These are phyloP conservation scores for Dorcus hopei DNA, from an alignment of 2,888 invertebrate genomes.

Conservation along the genomic window DNA sequence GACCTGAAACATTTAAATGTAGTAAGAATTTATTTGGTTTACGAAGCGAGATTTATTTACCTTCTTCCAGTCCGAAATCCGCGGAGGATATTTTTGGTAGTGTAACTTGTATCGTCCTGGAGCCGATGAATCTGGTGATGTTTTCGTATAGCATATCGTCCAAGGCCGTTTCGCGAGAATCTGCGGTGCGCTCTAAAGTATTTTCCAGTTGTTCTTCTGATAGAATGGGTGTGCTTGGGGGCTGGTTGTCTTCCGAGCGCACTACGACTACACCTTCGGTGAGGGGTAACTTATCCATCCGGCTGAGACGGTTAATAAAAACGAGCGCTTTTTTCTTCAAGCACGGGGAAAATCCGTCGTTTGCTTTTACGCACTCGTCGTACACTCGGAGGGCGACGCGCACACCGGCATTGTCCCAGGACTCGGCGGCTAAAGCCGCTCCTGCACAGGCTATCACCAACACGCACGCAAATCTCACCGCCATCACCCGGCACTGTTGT, in stretches of 20 bases:
- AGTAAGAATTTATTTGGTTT: neutral
- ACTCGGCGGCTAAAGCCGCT: slow-evolving; percentile 36
- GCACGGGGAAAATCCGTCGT: slow-evolving; percentile 68
- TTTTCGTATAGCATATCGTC: slow-evolving; percentile 69
- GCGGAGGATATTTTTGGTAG: slow-evolving; percentile 69
- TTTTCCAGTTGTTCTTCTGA: slow-evolving; percentile 70
- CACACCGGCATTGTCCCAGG: slow-evolving; percentile 57
- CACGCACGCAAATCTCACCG: slow-evolving; percentile 35
- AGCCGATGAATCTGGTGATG: slow-evolving; percentile 67
- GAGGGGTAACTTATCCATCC: slow-evolving; percentile 63
- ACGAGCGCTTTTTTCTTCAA: slow-evolving; percentile 78
- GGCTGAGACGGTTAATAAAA: slow-evolving; percentile 72
- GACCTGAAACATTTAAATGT: slow-evolving; percentile 54
- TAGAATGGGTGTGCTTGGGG: slow-evolving; percentile 39
- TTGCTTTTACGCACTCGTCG: slow-evolving; percentile 69
- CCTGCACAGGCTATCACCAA: slow-evolving; percentile 34
- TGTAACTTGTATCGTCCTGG: slow-evolving; percentile 72
- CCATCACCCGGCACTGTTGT: slow-evolving; percentile 28
- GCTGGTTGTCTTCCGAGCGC: slow-evolving; percentile 49
- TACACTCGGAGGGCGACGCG: slow-evolving; percentile 68
- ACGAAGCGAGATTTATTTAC: slow-evolving; percentile 46
- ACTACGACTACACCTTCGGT: slow-evolving; percentile 68
- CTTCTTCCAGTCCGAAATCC: slow-evolving; percentile 73
- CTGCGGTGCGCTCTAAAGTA: slow-evolving; percentile 62
- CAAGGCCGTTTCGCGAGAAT: slow-evolving; percentile 65